Percentiles rank a stretch among this genome's conserved stretches.
phyloP scores from a whole-genome alignment of 2,797 vertebrate genomes.

The Balearica regulorum region DNA sequence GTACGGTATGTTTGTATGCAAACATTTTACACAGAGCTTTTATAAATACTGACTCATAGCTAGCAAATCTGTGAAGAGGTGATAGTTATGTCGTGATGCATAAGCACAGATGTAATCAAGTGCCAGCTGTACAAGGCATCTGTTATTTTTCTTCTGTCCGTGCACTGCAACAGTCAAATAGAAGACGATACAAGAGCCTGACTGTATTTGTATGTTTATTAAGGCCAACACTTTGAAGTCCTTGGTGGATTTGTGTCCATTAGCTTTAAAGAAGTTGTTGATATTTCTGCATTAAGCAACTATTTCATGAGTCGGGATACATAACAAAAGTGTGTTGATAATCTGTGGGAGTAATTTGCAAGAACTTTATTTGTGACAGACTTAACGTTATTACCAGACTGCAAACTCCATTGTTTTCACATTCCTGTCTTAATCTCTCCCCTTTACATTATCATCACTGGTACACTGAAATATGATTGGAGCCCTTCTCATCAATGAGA shows the following conservation, averaged over 20 bases:
- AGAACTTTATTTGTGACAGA: not conserved
- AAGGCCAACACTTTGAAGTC: not conserved
- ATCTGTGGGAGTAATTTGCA: not conserved
- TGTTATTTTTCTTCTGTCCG: not conserved
- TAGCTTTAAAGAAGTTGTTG: not conserved
- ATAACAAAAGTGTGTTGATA: not conserved
- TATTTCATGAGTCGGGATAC: not conserved
- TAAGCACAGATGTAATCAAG: constrained; percentile 16
- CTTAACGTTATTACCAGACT: not conserved
- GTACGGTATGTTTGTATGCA: not conserved
- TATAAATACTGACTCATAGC: not conserved
- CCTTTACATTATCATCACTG: not conserved
- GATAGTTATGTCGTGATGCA: not conserved
- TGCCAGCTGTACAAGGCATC: constrained; percentile 15
- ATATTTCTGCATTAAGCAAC: not conserved
- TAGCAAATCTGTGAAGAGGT: not conserved
- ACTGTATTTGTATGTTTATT: not conserved
- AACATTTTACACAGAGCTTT: not conserved
- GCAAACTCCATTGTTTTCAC: not conserved
- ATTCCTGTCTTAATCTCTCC: not conserved
- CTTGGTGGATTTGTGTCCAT: not conserved
- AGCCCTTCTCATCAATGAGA: not conserved
- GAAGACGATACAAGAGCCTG: not conserved
- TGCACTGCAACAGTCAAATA: not conserved
- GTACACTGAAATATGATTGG: not conserved